These are phyloP conservation scores for Columba janthina DNA, from an alignment of 2,113 vertebrate species.

Conservation along the genomic window DNA sequence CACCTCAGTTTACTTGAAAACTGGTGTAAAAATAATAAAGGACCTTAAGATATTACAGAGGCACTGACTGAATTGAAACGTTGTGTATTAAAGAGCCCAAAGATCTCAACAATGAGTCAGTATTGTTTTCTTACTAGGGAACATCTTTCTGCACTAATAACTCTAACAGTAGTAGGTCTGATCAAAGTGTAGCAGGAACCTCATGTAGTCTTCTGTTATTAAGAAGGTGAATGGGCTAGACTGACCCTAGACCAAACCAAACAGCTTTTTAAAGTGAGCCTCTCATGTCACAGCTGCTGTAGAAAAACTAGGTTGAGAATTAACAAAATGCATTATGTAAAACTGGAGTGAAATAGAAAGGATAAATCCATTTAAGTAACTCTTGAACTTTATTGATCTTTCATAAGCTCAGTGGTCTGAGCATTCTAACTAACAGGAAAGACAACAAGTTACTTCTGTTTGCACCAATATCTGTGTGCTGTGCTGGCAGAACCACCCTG, in stretches of 20 bases:
- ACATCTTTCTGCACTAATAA: background rate
- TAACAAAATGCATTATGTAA: background rate
- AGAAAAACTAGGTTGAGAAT: background rate
- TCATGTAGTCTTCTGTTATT: background rate
- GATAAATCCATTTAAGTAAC: background rate
- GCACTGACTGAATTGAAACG: background rate
- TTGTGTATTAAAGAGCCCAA: background rate
- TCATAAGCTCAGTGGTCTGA: background rate
- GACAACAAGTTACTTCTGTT: background rate
- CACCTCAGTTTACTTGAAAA: background rate
- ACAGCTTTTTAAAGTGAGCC: background rate
- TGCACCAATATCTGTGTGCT: background rate
- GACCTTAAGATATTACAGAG: background rate
- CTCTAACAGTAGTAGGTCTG: background rate
- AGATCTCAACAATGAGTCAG: background rate
- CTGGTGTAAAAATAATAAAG: background rate
- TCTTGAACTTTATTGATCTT: background rate
- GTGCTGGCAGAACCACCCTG: background rate
- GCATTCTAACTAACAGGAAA: background rate
- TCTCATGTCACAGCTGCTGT: background rate
- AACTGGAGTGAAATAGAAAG: background rate
- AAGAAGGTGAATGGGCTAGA: background rate
- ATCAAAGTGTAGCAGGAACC: background rate
- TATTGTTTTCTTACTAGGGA: background rate
- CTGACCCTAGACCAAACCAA: background rate